Evolutionary conservation across 2,797 vertebrate genomes (phyloP), one percentile per base, ranked within the genome.

Genomic region (Momotus momota): DNA sequence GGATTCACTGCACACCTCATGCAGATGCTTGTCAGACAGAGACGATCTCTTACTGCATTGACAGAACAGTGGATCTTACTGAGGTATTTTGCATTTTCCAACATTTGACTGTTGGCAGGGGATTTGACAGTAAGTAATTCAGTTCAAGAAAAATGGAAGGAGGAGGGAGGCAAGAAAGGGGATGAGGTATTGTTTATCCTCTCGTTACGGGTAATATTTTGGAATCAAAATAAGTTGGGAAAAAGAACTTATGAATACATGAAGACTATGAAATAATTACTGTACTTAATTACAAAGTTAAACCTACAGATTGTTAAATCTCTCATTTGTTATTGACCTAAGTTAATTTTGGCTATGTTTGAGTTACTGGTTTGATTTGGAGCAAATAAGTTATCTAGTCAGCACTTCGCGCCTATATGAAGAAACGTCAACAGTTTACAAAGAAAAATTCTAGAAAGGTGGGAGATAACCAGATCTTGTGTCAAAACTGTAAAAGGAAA

Each of bases 1-100:
- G 99, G 99, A 8, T 99, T 99, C 97, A 98, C 99, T 7, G 98
- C 98, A 35, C 99, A 99, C 94, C 98, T 99, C 69, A 98, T 99
- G 98, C 99, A 98, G 97, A 91, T 99, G 81, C 98, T 99, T 9
- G 97, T 99, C 74, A 97, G 77, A 43, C 99, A 99, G 97, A 98
- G 99, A 78, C 96, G 19, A 3, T 98, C 98, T n/a, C 98, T 99
- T 61, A 98, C 98, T 43, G 90, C 69, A 2, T 89, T 99, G 87
- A 99, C 98, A 0, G 98, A 99, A 80, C 98, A 99, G 71, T 99
- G 99, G 99, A 92, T 99, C 90, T 97, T 97, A 38, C 97, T 99
- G 86, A 98, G 99, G 99, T 99, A 97, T 72, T 79, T 81, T 46
- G 16, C 19, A 10, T 75, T 84, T 83, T 70, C 26, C 29, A 49